These are phyloP conservation scores for Poeciliopsis gracilis DNA, from an alignment of 2,797 vertebrate species.

Conservation along the genomic window DNA sequence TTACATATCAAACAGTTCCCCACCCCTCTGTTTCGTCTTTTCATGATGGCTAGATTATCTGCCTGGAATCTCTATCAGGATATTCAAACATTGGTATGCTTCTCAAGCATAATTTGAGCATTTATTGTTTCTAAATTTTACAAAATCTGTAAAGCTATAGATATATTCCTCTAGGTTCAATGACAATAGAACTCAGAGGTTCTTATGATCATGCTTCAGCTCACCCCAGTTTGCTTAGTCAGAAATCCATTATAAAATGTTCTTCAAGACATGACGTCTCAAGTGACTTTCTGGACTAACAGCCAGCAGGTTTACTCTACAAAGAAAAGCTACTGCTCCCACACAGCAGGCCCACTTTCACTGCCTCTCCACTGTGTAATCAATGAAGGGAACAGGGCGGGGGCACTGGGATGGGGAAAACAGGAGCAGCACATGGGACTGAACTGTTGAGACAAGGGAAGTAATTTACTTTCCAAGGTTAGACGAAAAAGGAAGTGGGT, in stretches of 20 bases:
- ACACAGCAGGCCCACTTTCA: constrained; percentile 7
- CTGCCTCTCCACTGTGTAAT: neutral
- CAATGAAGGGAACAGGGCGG: neutral
- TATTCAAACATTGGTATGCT: neutral
- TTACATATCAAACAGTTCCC: neutral
- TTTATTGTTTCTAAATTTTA: neutral
- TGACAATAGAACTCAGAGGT: too few relatives aligned
- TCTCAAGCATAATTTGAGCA: neutral
- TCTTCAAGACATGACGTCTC: neutral
- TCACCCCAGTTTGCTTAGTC: neutral
- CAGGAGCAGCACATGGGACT: neutral
- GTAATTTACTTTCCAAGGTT: neutral
- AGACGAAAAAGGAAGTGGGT: neutral
- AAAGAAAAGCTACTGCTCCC: neutral
- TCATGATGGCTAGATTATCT: too few relatives aligned
- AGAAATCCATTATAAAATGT: neutral
- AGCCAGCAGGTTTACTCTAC: neutral
- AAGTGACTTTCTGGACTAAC: constrained; percentile 1
- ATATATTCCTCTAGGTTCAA: neutral
- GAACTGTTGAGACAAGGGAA: neutral
- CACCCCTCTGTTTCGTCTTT: neutral
- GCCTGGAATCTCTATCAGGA: neutral
- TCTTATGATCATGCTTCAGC: neutral
- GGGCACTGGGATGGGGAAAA: neutral
- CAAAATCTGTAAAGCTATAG: neutral